Evolutionary conservation across 2,797 vertebrate species (phyloP).

Genomic region (Cyprinella venusta): DNA sequence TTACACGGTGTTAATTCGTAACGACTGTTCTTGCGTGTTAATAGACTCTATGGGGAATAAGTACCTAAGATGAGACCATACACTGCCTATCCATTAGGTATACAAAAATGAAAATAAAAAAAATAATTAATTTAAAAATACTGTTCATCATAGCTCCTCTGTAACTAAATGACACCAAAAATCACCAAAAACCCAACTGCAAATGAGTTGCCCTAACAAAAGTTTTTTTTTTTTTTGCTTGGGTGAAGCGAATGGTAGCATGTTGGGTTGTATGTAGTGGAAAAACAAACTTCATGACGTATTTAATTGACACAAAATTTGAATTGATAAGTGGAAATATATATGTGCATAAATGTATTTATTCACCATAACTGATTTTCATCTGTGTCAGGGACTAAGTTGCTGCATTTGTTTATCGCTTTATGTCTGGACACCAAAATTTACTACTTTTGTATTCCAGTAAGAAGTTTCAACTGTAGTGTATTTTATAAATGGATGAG

Average conservation of each 20-base stretch:
- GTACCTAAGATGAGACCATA: conserved; percentile 26
- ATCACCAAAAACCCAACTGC: conserved; percentile 76
- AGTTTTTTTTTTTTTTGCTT: conserved; percentile 61
- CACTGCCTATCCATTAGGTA: conserved; percentile 30
- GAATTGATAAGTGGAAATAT: conserved; percentile 78
- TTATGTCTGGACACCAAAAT: conserved; percentile 78
- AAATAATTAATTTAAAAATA: background rate
- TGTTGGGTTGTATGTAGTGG: conserved; percentile 67
- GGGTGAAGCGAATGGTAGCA: conserved; percentile 69
- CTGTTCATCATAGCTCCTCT: conserved; percentile 46
- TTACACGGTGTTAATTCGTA: conserved; percentile 34
- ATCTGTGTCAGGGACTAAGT: conserved; percentile 77
- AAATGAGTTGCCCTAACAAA: conserved; percentile 67
- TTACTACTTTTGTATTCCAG: conserved; percentile 78
- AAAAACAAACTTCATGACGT: conserved; percentile 72
- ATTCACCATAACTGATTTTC: conserved; percentile 74
- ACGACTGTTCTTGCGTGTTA: conserved; percentile 63
- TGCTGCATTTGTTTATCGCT: conserved; percentile 77
- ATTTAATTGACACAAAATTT: conserved; percentile 74
- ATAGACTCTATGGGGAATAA: conserved; percentile 54
- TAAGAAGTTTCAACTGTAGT: conserved; percentile 77
- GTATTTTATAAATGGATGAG: conserved; percentile 79
- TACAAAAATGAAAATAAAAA: background rate
- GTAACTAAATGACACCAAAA: conserved; percentile 62
- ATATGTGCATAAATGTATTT: conserved; percentile 74